Evolutionary conservation across 2,888 invertebrate species (phyloP), one percentile per base, ranked within the genome.

Genomic region (Spatulosminthurus flaviceps): DNA sequence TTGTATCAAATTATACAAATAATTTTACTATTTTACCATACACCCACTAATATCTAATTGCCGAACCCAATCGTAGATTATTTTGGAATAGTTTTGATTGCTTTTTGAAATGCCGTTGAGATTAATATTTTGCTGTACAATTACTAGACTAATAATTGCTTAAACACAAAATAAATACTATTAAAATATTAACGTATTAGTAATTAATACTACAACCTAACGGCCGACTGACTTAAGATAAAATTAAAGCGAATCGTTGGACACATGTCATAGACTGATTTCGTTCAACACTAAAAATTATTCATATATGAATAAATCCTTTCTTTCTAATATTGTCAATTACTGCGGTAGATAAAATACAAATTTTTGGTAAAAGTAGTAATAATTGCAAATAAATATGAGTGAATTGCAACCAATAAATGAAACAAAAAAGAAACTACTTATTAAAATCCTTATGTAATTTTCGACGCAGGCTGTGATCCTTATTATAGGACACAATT

Each of bases 401-500:
- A 67, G 67, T 51, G 51, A 67, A 67, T 67, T 26, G 26, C 29
- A 67, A 67, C 13, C 67, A 24, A 29, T 69, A 26, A 64, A 11
- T 60, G 22, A 21, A 34, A 13, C 22, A 60, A 26, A 64, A 64
- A 64, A 64, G 64, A 22, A 64, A 22, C 76, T 77, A 77, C 77
- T 66, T 73, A 28, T 74, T 71, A 22, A 79, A 79, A 28, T 79
- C 79, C 67, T 79, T 79, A 43, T 79, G 79, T 51, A 79, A 29
- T 28, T 34, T 74, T 73, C 74, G 29, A 13, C 79, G 66, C 42
- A 78, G 41, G 61, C 73, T 78, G 21, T 78, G 78, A 51, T 78
- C 78, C 66, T 78, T 78, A 26, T 78, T 78, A 42, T 72, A 85
- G 61, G 84, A 81, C 43, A 84, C 82, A 41, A 85, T 64, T 72